Evolutionary conservation across 1,140 invertebrate species (phyloP), one percentile per base, ranked within the genome.

Genomic region (Drosophila arawakana): DNA sequence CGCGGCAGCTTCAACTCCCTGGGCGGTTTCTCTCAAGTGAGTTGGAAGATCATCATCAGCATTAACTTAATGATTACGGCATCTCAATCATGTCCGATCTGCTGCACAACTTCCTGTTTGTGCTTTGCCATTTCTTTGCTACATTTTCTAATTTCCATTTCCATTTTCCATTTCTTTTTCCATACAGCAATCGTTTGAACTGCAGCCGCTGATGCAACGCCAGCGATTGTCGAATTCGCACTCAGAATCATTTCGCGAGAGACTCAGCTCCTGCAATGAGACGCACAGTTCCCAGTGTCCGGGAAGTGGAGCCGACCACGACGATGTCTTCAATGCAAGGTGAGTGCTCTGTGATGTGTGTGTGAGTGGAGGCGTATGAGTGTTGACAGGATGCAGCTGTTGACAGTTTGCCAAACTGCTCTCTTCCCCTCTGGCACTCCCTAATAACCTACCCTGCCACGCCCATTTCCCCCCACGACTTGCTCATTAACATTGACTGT

Each of bases 241-340:
- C n/a, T 86, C 90, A 61, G 91, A 91, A 58, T 66, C 82, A 59
- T 92, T 90, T 75, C 91, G 91, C 61, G 91, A 91, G 73, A 83
- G 91, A 35, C 77, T 92, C 55, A 81, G 81, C 49, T 92, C 91
- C 50, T 92, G 88, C 57, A 91, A 92, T 41, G 91, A 92, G 55
- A 80, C 91, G 50, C 81, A 89, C 67, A 86, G 84, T 55, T 89
- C 84, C 49, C 85, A 80, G 44, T 89, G 84, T 44, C 84, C 84
- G 44, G 84, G 83, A 46, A 78, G 58, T 7, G 66, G 41, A 18
- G 57, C 47, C 3, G 84, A 89, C 9, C 80, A 84, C 55, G 90
- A 91, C 74, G 90, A 91, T 52, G 85, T 90, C 69, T 91, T 91
- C 68, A 90, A 90, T 78, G 67, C 84, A 90, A 91, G 90, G 90